Percentiles rank a stretch among this genome's conserved stretches.
These are phyloP conservation scores for Lobophora halterata DNA, from an alignment of 2,888 invertebrate species.

Conservation along the genomic window DNA sequence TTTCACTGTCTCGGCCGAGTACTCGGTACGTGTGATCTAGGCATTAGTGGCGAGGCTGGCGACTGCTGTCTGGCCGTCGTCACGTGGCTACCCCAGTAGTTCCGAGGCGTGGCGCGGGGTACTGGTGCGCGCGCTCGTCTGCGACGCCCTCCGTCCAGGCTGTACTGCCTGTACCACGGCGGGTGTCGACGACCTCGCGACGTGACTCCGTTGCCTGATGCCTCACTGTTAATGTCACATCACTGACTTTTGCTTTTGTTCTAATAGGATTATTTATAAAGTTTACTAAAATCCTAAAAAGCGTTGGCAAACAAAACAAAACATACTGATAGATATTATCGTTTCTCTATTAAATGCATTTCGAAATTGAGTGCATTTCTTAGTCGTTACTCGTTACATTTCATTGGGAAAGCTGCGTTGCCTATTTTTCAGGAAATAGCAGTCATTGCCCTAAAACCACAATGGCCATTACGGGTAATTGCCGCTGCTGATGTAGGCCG, in stretches of 20 bases:
- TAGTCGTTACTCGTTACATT: no score
- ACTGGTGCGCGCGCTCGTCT: conserved; percentile 46
- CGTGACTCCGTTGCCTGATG: conserved; percentile 32
- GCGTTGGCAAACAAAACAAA: no score
- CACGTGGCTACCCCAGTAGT: conserved; percentile 24
- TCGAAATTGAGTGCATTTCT: no score
- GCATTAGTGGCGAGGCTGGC: no score
- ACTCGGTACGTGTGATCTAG: no score
- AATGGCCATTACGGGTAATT: conserved; percentile 9
- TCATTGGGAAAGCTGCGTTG: conserved; percentile 2
- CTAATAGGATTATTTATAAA: no score
- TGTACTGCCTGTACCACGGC: no score
- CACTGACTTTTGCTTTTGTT: conserved; percentile 37
- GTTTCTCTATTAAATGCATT: no score
- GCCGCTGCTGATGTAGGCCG: conserved; percentile 2
- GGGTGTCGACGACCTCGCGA: conserved; percentile 30
- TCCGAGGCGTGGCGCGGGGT: no score
- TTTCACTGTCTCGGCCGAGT: no score
- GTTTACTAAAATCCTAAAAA: no score
- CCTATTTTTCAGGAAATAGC: not conserved
- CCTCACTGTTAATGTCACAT: conserved; percentile 31
- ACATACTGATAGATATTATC: no score
- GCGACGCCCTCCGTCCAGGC: conserved; percentile 38
- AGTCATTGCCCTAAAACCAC: conserved; percentile 5
- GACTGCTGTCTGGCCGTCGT: conserved; percentile 6